Evolutionary conservation across 2,888 invertebrate genomes (phyloP).

Genomic region (Leptarthrus brevirostris): DNA sequence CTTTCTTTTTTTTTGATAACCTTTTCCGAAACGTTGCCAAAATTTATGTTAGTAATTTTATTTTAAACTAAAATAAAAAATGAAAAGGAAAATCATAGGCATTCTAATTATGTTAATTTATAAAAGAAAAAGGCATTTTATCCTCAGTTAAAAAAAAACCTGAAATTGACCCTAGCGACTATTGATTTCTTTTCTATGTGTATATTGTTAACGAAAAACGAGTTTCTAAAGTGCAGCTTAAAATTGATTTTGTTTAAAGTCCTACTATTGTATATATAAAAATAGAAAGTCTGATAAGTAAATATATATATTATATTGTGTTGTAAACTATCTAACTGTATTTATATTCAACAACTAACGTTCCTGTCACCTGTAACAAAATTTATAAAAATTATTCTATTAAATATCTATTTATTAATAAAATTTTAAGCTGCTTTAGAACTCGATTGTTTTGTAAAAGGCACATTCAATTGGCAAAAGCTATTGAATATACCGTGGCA

Average conservation of each 20-base stretch:
- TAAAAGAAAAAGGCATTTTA: too few species aligned
- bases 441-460: constrained; percentile 8
- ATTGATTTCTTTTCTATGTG: neutral
- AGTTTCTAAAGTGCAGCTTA: neutral
- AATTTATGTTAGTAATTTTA: too few species aligned
- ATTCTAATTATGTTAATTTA: too few species aligned
- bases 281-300: neutral
- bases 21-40: constrained; percentile 50
- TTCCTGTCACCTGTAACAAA: constrained; percentile 20
- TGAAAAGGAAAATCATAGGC: neutral
- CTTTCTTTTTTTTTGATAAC: constrained; percentile 30
- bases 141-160: neutral
- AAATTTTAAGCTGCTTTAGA: constrained; percentile 7
- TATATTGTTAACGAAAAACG: neutral
- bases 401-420: neutral
- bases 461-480: neutral
- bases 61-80: constrained; percentile 4
- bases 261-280: neutral
- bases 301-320: neutral
- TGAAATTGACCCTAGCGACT: neutral
- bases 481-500: constrained; percentile 27
- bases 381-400: constrained; percentile 4
- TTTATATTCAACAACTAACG: neutral
- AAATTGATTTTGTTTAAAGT: neutral
- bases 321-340: neutral